Evolutionary conservation across 2,888 invertebrate species (phyloP).

Genomic region (Meloe dianella): DNA sequence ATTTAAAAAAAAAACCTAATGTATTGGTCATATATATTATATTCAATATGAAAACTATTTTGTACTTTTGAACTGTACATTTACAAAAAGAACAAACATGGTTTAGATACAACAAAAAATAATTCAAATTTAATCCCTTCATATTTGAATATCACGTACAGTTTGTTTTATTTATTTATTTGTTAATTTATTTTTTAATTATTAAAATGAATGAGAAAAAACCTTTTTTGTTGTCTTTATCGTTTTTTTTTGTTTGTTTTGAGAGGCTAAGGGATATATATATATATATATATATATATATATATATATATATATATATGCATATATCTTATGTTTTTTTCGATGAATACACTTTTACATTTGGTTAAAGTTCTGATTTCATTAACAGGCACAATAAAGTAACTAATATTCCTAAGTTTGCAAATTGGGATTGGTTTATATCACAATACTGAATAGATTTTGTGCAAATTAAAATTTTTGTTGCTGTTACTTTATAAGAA

Average conservation of each 20-base stretch:
- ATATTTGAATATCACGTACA: constrained; percentile 34
- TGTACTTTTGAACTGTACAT: constrained; percentile 47
- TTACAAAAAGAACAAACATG: constrained; percentile 36
- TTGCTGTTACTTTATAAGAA: constrained; percentile 29
- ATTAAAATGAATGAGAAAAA: neutral
- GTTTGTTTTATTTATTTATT: neutral
- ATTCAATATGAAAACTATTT: constrained; percentile 43
- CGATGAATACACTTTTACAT: constrained; percentile 51
- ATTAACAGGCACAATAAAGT: constrained; percentile 58
- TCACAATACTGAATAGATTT: constrained; percentile 56
- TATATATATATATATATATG: constrained; percentile 34
- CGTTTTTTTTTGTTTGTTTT: constrained; percentile 24
- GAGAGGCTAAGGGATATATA: constrained; percentile 31
- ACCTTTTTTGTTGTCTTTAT: constrained; percentile 12
- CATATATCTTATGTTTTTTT: constrained; percentile 36
- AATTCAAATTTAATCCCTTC: constrained; percentile 35
- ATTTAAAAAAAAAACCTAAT: constrained; percentile 36
- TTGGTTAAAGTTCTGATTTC: constrained; percentile 52
- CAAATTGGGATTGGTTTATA: constrained; percentile 45
- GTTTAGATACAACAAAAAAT: constrained; percentile 25
- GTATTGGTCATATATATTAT: constrained; percentile 42
- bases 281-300: constrained; percentile 28
- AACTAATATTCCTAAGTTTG: constrained; percentile 50
- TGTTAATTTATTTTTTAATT: neutral
- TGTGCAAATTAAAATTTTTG: constrained; percentile 43